phyloP scores from a whole-genome alignment of 2,113 vertebrate species.

The Halcyon malimbica region DNA sequence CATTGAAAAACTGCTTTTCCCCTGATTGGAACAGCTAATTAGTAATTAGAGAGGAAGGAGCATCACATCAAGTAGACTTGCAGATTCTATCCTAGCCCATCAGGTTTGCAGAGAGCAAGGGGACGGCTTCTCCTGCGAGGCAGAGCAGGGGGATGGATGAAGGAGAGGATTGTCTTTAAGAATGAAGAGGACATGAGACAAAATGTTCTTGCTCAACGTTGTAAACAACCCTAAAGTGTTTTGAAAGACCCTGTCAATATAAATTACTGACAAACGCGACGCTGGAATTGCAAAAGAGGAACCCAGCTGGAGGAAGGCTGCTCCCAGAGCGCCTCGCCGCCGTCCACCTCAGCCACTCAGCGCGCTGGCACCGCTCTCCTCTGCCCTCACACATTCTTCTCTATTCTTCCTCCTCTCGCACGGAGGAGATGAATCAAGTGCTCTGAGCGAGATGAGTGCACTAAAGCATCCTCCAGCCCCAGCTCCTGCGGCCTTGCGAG shows the following conservation, averaged over 20 bases:
- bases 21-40: not conserved
- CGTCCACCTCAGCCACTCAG: constrained; percentile 14
- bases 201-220: constrained; percentile 63
- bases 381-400: constrained; percentile 19
- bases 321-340: not conserved
- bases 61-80: not conserved
- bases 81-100: not conserved
- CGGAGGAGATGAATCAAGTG: not conserved
- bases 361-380: not conserved
- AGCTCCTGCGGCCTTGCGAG: not conserved
- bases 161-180: constrained; percentile 44
- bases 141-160: rapidly evolving
- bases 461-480: not conserved
- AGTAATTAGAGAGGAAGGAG: not conserved
- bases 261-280: constrained; percentile 47
- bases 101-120: not conserved
- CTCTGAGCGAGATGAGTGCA: not conserved
- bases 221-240: constrained; percentile 76
- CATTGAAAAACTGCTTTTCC: not conserved
- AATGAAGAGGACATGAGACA: constrained; percentile 64
- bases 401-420: not conserved
- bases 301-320: constrained; percentile 48
- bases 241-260: constrained; percentile 69
- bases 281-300: constrained; percentile 57
- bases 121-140: not conserved